Evolutionary conservation across 2,113 vertebrate species (phyloP).

Genomic region (Alces alces): DNA sequence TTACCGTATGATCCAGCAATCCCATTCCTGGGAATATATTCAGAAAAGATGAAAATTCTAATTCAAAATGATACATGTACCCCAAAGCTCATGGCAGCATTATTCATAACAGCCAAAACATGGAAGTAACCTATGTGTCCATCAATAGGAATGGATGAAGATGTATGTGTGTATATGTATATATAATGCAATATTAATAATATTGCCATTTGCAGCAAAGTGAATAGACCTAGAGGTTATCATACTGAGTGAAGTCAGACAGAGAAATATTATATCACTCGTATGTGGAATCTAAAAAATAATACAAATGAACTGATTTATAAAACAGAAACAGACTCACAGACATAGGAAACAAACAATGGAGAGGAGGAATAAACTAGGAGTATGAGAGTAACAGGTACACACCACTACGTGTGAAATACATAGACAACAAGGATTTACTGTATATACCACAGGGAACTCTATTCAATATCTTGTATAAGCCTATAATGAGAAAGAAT

Average conservation of each 20-base stretch:
- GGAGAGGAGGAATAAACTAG: neutral
- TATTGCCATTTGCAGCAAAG: neutral
- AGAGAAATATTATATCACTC: neutral
- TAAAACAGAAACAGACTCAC: neutral
- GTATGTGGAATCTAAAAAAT: neutral
- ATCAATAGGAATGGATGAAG: neutral
- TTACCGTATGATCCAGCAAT: neutral
- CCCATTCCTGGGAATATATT: neutral
- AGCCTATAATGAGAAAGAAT: neutral
- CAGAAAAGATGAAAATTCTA: neutral
- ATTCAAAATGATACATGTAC: neutral
- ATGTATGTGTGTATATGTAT: neutral
- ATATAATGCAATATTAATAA: neutral
- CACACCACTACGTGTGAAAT: neutral
- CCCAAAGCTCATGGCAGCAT: neutral
- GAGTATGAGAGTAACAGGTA: neutral
- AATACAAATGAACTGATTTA: neutral
- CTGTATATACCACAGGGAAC: neutral
- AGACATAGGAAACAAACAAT: neutral
- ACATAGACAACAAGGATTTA: neutral
- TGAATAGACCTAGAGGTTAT: neutral
- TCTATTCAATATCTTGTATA: neutral
- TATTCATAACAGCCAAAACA: neutral
- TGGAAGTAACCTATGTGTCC: neutral
- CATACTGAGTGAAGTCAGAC: neutral